Evolutionary conservation across 2,888 invertebrate genomes (phyloP), one percentile per base, ranked within the genome.

Genomic region (Pristionchus japonicus): DNA sequence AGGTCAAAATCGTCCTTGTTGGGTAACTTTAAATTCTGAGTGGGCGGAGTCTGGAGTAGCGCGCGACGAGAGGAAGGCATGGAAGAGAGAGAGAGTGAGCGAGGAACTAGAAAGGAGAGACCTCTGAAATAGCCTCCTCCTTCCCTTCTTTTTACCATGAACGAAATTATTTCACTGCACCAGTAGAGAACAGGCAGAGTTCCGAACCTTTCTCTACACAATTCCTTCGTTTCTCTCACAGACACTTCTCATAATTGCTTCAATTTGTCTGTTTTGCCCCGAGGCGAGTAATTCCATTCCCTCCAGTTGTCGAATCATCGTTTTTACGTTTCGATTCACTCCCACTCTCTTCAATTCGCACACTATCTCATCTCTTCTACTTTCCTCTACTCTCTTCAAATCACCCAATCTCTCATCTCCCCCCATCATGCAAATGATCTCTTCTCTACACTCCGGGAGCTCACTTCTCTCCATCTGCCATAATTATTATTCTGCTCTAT

Each of bases 401-500:
- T 17, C 34, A 0, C 80, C 47, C 15, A 43, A n/a, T 52, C 37
- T 64, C 27, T 64, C 61, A 31, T 40, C 64, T n/a, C 43, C 64
- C 15, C 64, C 15, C 23, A 64, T 80, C 23, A 64, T 85, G 40
- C 64, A 64, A 43, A 57, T 85, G 40, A 85, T 40, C 64, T 34
- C 47, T 80, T 47, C 80, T 80, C 82, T 20, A 34, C 67, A 67
- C 67, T 67, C 11, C 67, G 67, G 67, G 67, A 34, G 31, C 31
- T 67, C 31, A 34, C 20, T 49, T 52, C 52, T 43, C 47, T 61
- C 64, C 64, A 85, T 83, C 80, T 80, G 43, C 31, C 52, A 83
- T 67, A 64, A 47, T 85, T 85, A 61, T 84, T 47, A 85, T 67
- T 85, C 85, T 85, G 40, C 23, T 40, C 43, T 67, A n/a, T 85